A percentile compares a stretch with the other conserved stretches of the same genome.
Evolutionary conservation across 2,797 vertebrate species (phyloP).

Genomic region (Manis pentadactyla): DNA sequence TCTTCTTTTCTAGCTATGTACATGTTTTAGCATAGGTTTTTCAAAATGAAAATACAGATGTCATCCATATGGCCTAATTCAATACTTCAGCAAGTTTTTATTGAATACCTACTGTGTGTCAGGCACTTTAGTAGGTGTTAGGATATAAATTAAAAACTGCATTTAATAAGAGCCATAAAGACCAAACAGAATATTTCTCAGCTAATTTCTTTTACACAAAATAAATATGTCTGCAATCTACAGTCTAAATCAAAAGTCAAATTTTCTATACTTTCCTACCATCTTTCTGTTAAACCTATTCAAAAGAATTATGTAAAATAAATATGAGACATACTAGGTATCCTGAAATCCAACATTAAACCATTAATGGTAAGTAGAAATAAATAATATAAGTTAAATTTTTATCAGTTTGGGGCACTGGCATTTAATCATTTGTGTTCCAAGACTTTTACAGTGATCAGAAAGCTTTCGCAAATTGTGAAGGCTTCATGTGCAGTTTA

Average conservation of each 20-base stretch:
- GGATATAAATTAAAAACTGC: constrained; percentile 60
- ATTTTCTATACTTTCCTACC: constrained; percentile 26
- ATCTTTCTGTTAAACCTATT: constrained; percentile 63
- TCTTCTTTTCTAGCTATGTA: background rate
- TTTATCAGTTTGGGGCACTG: constrained; percentile 46
- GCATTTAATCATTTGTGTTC: constrained; percentile 57
- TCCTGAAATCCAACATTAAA: constrained; percentile 58
- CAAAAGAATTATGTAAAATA: constrained; percentile 69
- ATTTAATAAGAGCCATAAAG: constrained; percentile 55
- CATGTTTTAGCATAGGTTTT: constrained; percentile 29
- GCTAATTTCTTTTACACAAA: constrained; percentile 69
- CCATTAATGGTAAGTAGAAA: constrained; percentile 63
- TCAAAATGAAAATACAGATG: constrained; percentile 45
- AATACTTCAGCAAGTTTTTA: constrained; percentile 57
- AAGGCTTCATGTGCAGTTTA: constrained; percentile 57
- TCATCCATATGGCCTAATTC: constrained; percentile 31
- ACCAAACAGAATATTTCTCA: constrained; percentile 61
- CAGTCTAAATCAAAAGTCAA: constrained; percentile 53
- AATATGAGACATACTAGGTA: constrained; percentile 68
- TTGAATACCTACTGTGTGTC: constrained; percentile 74
- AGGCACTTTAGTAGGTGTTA: constrained; percentile 79
- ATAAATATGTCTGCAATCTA: constrained; percentile 75
- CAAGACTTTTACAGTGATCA: constrained; percentile 59
- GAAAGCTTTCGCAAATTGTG: constrained; percentile 61
- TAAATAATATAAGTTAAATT: constrained; percentile 49